Evolutionary conservation across 2,113 vertebrate species (phyloP).

Genomic region (Grammomys surdaster): DNA sequence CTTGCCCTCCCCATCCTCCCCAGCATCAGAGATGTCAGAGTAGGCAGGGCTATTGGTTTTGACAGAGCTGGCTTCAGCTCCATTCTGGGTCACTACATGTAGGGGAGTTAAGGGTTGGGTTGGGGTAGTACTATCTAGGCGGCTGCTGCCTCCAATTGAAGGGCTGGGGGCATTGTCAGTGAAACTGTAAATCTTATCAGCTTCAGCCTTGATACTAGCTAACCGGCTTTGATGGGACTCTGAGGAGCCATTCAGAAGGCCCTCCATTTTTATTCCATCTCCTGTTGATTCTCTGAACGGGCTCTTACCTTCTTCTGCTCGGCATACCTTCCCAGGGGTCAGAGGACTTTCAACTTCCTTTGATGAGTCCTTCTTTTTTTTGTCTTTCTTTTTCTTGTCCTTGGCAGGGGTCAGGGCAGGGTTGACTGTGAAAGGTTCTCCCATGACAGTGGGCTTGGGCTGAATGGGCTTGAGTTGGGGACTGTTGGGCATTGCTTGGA

Average conservation of each 20-base stretch:
- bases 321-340: constrained; percentile 92
- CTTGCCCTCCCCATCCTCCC: constrained; percentile 97
- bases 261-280: constrained; percentile 92
- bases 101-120: constrained; percentile 94
- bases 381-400: constrained; percentile 99
- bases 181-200: constrained; percentile 99
- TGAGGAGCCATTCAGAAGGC: constrained; percentile 95
- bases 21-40: constrained; percentile 98
- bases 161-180: constrained; percentile 98
- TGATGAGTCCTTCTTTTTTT: constrained; percentile 96
- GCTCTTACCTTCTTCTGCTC: constrained; percentile 95
- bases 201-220: constrained; percentile 98
- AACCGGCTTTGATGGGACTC: constrained; percentile 97
- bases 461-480: constrained; percentile 97
- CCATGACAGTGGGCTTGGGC: constrained; percentile 94
- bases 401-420: constrained; percentile 94
- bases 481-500: constrained; percentile 96
- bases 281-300: constrained; percentile 92
- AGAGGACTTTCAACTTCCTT: constrained; percentile 96
- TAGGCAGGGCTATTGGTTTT: constrained; percentile 99
- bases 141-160: constrained; percentile 94
- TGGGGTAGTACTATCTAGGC: constrained; percentile 91
- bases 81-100: constrained; percentile 95
- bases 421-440: constrained; percentile 93
- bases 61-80: constrained; percentile 95